Evolutionary conservation across 2,797 vertebrate genomes (phyloP), one percentile per base, ranked within the genome.

Genomic region (Molossus molossus): DNA sequence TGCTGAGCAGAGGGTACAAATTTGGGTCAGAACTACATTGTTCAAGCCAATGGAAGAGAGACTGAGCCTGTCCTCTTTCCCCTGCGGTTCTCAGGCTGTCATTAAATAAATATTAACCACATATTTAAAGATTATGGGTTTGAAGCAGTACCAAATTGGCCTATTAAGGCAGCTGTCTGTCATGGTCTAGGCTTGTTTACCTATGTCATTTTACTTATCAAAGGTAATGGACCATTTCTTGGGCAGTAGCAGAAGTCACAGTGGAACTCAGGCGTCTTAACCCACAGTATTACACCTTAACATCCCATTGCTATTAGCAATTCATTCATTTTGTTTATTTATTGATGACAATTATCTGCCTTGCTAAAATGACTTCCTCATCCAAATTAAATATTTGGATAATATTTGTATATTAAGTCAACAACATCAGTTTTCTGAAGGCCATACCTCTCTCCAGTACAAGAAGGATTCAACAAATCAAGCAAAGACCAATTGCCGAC

Each of bases 381-480:
- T 91, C 48, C 82, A 95, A 96, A 94, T 90, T 92, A 95, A 97
- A 81, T 69, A 87, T 86, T 83, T 83, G 33, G 33, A 80, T 91
- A 76, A 81, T 69, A 87, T 86, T 83, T 83, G 33, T 29, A 80
- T 91, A 76, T 88, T 73, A 86, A 72, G 50, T 83, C 17, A 92
- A 75, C 37, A 96, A 62, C 3, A 58, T 83, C 55, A 75, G 29
- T 73, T 55, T 97, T 96, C 20, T 29, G 27, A 79, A 94, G 40
- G n/a, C 45, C 29, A 50, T 79, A 64, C n/a, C 50, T 67, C 65
- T 91, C 82, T 94, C 65, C 91, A 77, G 29, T 60, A 83, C 50
- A 86, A 79, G 94, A 73, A 13, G 45, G 45, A 79, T 76, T 90
- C 75, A 86, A 92, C 12, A 72, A 77, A 75, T 67, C 58, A 87